Evolutionary conservation across 2,113 vertebrate species (phyloP).

Genomic region (Choloepus hoffmanni): DNA sequence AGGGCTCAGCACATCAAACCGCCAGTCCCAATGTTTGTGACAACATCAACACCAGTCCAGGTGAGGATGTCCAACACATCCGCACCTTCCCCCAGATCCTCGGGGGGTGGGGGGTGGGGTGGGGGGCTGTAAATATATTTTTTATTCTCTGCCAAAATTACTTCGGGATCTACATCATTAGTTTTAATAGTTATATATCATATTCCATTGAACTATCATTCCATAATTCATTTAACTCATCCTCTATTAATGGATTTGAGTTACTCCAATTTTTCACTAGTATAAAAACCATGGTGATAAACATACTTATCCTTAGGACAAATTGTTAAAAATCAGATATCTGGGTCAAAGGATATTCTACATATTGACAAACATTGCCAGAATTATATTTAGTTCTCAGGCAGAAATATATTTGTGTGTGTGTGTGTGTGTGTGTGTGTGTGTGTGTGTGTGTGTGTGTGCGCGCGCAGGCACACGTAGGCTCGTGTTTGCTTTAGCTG

Average conservation of each 20-base stretch:
- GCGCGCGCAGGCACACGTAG: background rate
- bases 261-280: conserved; percentile 47
- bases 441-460: background rate
- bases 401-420: background rate
- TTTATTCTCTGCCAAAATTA: no score
- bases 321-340: conserved; percentile 55
- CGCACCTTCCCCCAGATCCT: no score
- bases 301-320: conserved; percentile 29
- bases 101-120: no score
- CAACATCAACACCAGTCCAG: no score
- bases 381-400: conserved; percentile 3
- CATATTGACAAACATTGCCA: background rate
- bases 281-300: conserved; percentile 58
- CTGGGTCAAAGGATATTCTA: conserved; percentile 7
- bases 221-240: conserved; percentile 1
- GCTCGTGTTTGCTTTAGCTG: background rate
- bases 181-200: background rate
- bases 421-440: background rate
- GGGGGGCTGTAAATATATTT: no score
- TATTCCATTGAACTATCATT: background rate
- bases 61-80: no score
- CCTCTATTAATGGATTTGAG: background rate
- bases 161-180: no score
- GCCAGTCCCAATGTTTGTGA: no score
- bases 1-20: no score